Conservation (phyloP, 2,113 vertebrate genomes). For the Sceloporus tristichus region DNA sequence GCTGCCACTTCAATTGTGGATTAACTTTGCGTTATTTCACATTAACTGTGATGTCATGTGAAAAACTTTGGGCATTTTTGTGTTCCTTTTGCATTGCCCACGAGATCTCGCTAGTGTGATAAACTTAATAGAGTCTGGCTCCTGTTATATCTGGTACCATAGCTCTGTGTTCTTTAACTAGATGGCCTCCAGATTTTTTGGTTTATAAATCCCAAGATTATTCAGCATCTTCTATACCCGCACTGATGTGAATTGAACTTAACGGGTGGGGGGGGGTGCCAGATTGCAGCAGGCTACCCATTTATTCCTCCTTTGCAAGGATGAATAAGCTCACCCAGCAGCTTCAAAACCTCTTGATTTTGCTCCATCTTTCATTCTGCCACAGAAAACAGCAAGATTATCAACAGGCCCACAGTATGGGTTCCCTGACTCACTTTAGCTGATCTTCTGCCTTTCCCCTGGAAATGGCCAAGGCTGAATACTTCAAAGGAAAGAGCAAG, state of each 20-base stretch:
- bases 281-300: not conserved
- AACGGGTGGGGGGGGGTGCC: too few species aligned
- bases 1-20: too few species aligned
- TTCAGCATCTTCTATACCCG: not conserved
- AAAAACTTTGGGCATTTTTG: too few species aligned
- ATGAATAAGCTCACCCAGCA: not conserved
- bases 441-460: not conserved
- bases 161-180: not conserved
- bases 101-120: too few species aligned
- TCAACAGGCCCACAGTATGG: not conserved
- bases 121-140: not conserved
- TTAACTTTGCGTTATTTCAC: too few species aligned
- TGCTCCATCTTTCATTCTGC: not conserved
- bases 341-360: not conserved
- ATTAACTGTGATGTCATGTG: too few species aligned
- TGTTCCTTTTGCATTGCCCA: too few species aligned
- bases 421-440: not conserved
- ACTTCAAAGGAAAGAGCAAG: conserved; percentile 14
- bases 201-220: not conserved
- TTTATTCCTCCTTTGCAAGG: not conserved
- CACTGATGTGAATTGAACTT: not conserved
- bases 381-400: not conserved
- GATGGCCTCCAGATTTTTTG: not conserved
- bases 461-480: not conserved
- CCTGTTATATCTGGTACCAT: too few species aligned